Evolutionary conservation across 2,888 invertebrate species (phyloP).

Genomic region (Hypsopygia costalis): DNA sequence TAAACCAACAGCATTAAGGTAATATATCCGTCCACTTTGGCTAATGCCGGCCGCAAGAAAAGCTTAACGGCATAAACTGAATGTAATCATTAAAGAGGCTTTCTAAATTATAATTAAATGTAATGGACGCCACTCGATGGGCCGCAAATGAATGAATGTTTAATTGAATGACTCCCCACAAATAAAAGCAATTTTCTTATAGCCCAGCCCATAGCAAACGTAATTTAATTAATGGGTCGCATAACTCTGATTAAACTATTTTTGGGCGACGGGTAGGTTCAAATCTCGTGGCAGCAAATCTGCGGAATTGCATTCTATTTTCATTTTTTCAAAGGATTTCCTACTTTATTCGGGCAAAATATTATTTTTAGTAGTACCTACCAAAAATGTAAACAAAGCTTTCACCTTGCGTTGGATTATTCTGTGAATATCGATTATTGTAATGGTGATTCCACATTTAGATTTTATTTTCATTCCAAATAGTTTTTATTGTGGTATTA

Average conservation of each 20-base stretch:
- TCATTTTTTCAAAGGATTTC: constrained; percentile 5
- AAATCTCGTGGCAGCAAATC: constrained; percentile 5
- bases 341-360: too few species aligned
- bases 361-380: too few species aligned
- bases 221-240: constrained; percentile 68
- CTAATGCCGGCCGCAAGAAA: constrained; percentile 19
- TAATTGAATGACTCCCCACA: constrained; percentile 67
- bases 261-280: constrained; percentile 19
- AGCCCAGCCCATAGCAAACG: constrained; percentile 47
- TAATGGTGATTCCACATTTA: too few species aligned
- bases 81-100: constrained; percentile 44
- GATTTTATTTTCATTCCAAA: too few species aligned
- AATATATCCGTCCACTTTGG: neutral
- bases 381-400: too few species aligned
- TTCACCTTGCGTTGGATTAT: too few species aligned
- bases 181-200: constrained; percentile 71
- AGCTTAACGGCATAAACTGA: constrained; percentile 22
- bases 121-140: constrained; percentile 63
- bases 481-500: too few species aligned
- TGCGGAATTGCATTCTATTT: constrained; percentile 28
- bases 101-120: constrained; percentile 66
- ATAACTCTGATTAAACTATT: constrained; percentile 65
- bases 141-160: constrained; percentile 63
- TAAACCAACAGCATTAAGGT: too few species aligned
- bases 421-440: too few species aligned